A percentile compares a stretch with the other conserved stretches of the same genome.
These are phyloP conservation scores for Sminthopsis crassicaudata DNA, from an alignment of 2,113 vertebrate species.

Conservation along the genomic window DNA sequence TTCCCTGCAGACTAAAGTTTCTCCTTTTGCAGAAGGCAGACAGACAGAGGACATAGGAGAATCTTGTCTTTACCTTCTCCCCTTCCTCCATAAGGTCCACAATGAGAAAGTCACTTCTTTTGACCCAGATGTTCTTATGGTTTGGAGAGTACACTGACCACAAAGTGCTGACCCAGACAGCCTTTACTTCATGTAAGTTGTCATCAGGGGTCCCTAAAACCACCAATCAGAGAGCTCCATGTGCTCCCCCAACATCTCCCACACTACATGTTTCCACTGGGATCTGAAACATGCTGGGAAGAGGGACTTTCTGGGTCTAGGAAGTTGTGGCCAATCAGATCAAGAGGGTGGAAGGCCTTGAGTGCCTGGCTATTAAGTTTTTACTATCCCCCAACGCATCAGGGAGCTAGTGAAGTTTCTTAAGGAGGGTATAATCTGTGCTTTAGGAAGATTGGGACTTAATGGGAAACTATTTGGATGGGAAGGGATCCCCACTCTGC, in stretches of 20 bases:
- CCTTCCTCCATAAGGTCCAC: slow-evolving; percentile 94
- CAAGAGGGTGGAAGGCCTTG: too few relatives aligned
- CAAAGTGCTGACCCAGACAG: slow-evolving; percentile 87
- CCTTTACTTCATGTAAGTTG: slow-evolving; percentile 92
- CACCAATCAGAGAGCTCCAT: slow-evolving; percentile 90
- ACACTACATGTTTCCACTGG: slow-evolving; percentile 94
- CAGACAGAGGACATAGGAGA: slow-evolving; percentile 91
- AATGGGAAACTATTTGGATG: too few relatives aligned
- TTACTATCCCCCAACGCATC: too few relatives aligned
- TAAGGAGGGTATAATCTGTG: too few relatives aligned
- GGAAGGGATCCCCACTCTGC: too few relatives aligned
- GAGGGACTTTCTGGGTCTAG: background rate
- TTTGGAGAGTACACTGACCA: slow-evolving; percentile 96
- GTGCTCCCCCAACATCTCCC: slow-evolving; percentile 90
- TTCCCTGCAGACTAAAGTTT: slow-evolving; percentile 86
- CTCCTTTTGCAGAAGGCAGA: slow-evolving; percentile 88
- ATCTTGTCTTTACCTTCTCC: slow-evolving; percentile 94
- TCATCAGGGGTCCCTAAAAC: slow-evolving; percentile 91
- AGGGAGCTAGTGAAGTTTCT: too few relatives aligned
- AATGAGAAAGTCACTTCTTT: slow-evolving; percentile 94
- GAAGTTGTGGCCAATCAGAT: too few relatives aligned
- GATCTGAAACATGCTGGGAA: slow-evolving; percentile 89
- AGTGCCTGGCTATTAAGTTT: too few relatives aligned
- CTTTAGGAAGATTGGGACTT: too few relatives aligned
- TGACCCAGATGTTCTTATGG: slow-evolving; percentile 96